Base-by-base conservation (phyloP, 2,113 vertebrate genomes). In the Seriola dumerili region DNA sequence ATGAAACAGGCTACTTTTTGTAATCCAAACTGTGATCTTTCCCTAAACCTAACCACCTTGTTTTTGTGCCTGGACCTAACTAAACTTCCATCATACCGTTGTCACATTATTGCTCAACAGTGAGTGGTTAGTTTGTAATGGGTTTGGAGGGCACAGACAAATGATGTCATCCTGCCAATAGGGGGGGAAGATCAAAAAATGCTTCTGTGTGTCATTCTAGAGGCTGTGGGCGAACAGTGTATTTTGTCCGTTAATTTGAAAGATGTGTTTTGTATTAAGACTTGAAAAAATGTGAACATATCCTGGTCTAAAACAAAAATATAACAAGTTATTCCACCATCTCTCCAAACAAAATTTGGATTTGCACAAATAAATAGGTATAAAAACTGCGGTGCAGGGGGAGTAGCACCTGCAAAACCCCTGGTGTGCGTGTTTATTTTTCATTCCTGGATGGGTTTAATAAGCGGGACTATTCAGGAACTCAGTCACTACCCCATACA, bases 361-460 rank as follows among this genome's bases (percentile, higher is more conserved):
- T 72, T 78, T 80, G 57, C 46, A 80, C 65, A 59, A 88, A 82
- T 83, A 86, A 88, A 86, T 63, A 72, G 7, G 19, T 64, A 50
- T 61, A 75, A 69, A 80, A 82, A 44, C 14, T 81, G 23, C 34
- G 65, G 32, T 17, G 46, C 11, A 67, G 52, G 38, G 62, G 40
- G 52, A 42, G 61, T 74, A 67, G 85, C 85, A 86, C 76, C 86
- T 89, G 83, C 40, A 72, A 78, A 86, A 3, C 64, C 64, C 69
- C 69, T 32, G 42, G 36, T 65, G 64, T 42, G 62, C 54, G 17
- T 12, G 32, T 90, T 87, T 75, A 83, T 88, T 89, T 88, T 83
- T 91, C 61, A 89, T 63, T 25, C 29, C 62, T 46, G 72, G 62
- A 79, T 72, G 55, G 29, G n/a, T 76, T 83, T 72, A 82, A 76